These are phyloP conservation scores for Deroplatys truncata DNA, from an alignment of 2,888 invertebrate species.

Conservation along the genomic window DNA sequence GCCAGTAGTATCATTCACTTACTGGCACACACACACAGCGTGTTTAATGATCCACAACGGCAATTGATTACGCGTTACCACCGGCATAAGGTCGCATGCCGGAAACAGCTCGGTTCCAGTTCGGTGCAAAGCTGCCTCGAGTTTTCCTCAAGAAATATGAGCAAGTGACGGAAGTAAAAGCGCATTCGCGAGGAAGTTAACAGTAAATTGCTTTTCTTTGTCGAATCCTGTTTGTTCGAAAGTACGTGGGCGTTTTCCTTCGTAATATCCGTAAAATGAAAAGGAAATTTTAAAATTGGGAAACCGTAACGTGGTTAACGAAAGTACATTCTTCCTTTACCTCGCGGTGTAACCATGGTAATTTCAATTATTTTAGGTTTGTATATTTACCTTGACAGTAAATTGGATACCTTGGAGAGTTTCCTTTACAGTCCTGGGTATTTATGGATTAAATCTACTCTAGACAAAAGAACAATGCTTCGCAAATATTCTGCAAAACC, in stretches of 20 bases:
- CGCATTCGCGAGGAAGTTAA: neutral
- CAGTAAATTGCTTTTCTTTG: neutral
- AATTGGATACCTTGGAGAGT: too few relatives aligned
- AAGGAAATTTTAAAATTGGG: neutral
- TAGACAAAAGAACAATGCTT: too few relatives aligned
- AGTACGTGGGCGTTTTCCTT: neutral
- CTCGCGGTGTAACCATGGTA: too few relatives aligned
- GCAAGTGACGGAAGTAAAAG: neutral
- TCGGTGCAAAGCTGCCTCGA: neutral
- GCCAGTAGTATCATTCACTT: neutral
- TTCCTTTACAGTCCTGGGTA: too few relatives aligned
- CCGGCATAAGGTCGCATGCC: neutral
- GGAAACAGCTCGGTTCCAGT: neutral
- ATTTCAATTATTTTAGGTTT: too few relatives aligned
- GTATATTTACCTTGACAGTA: too few relatives aligned
- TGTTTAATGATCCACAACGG: neutral
- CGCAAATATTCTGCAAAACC: too few relatives aligned
- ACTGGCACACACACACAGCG: neutral
- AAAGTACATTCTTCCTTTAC: too few relatives aligned
- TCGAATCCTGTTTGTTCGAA: neutral
- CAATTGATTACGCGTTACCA: neutral
- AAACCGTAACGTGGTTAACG: neutral
- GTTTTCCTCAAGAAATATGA: neutral
- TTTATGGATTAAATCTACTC: too few relatives aligned
- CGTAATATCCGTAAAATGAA: neutral